Conservation (phyloP, 2,888 invertebrate genomes). For the Protonemura montana region DNA sequence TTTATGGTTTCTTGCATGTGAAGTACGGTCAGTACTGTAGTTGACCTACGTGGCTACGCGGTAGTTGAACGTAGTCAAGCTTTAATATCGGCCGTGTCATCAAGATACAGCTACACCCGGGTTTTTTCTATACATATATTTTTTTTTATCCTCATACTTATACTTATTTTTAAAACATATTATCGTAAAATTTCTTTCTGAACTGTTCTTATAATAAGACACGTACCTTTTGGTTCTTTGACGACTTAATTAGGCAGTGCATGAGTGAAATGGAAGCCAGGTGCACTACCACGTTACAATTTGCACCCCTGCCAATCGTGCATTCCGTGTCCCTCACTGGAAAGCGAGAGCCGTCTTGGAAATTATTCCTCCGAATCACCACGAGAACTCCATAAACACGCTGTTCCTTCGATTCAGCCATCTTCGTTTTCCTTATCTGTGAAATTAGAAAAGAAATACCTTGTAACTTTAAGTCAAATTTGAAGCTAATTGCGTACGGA, state of each 20-base stretch:
- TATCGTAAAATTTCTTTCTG: not conserved
- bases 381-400: not conserved
- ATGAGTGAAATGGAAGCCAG: not conserved
- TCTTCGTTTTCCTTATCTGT: not conserved
- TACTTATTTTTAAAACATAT: too few relatives aligned
- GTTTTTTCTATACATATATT: too few relatives aligned
- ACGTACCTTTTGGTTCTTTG: not conserved
- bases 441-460: not conserved
- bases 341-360: not conserved
- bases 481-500: too few relatives aligned
- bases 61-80: too few relatives aligned
- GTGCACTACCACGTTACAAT: not conserved
- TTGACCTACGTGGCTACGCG: too few relatives aligned
- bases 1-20: too few relatives aligned
- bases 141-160: too few relatives aligned
- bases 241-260: not conserved
- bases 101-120: too few relatives aligned
- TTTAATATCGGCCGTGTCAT: too few relatives aligned
- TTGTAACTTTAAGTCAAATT: too few relatives aligned
- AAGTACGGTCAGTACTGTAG: too few relatives aligned
- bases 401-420: not conserved
- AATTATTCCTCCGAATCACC: not conserved
- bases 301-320: slow-evolving; percentile 10
- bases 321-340: not conserved
- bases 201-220: too few relatives aligned